Evolutionary conservation across 2,113 vertebrate species (phyloP).

Genomic region (Elachura formosa): DNA sequence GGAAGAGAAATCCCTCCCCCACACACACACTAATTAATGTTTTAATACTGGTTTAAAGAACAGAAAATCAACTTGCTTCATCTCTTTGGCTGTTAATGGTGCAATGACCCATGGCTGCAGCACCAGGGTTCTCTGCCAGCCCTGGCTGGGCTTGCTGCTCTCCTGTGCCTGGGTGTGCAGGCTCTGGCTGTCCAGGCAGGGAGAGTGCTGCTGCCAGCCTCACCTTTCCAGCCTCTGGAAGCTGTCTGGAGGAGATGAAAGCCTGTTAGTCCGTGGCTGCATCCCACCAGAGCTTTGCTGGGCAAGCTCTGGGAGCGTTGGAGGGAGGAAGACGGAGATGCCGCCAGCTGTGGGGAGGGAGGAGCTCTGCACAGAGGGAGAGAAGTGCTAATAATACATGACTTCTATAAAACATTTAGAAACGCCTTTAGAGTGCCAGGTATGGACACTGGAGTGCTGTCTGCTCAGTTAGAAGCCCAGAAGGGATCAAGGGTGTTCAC

Average conservation of each 20-base stretch:
- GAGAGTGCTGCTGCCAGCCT: neutral
- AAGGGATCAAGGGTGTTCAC: neutral
- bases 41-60: neutral
- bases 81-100: neutral
- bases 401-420: neutral
- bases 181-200: neutral
- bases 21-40: neutral
- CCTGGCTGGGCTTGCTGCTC: neutral
- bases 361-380: neutral
- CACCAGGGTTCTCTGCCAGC: neutral
- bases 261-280: neutral
- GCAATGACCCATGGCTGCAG: rapidly evolving
- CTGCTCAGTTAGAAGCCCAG: neutral
- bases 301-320: neutral
- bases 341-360: neutral
- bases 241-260: neutral
- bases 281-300: neutral
- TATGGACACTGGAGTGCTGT: neutral
- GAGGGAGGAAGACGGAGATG: neutral
- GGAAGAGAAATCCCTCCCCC: neutral
- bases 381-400: slow-evolving; percentile 6
- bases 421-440: neutral
- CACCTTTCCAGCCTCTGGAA: neutral
- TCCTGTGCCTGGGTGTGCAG: neutral
- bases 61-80: neutral